Conservation (phyloP, 2,888 invertebrate species). For the Fragum fragum region DNA sequence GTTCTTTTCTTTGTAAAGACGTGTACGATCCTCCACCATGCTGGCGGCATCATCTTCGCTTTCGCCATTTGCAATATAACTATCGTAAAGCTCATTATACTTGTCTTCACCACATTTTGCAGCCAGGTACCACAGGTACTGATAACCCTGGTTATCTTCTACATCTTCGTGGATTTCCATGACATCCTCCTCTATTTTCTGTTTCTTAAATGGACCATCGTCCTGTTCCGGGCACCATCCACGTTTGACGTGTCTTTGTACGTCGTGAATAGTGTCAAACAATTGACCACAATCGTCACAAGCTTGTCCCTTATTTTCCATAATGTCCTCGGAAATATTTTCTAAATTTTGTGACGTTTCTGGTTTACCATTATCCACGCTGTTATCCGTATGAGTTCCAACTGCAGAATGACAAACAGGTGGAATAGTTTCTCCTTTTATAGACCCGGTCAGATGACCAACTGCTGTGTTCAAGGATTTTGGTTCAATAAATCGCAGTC, state of each 20-base stretch:
- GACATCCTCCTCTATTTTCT: constrained; percentile 29
- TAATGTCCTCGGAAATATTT: neutral
- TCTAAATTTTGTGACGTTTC: no score
- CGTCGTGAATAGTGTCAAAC: constrained; percentile 39
- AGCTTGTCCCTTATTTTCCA: constrained; percentile 35
- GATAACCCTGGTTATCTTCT: constrained; percentile 40
- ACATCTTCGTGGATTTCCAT: constrained; percentile 13
- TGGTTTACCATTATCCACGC: no score
- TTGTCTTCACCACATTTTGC: constrained; percentile 1
- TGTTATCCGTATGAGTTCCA: constrained; percentile 37
- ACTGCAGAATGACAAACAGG: constrained; percentile 28
- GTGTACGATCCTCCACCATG: constrained; percentile 22
- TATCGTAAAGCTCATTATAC: constrained; percentile 19
- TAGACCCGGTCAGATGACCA: neutral
- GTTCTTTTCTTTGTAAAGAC: constrained; percentile 14
- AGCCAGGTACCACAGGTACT: constrained; percentile 14
- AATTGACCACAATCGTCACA: constrained; percentile 50
- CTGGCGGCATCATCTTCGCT: constrained; percentile 32
- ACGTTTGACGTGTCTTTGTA: constrained; percentile 49
- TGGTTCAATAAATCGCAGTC: constrained; percentile 20
- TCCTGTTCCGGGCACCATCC: constrained; percentile 42
- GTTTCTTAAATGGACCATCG: constrained; percentile 16
- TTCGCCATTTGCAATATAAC: constrained; percentile 29
- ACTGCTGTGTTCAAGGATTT: no score
- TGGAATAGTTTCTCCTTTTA: constrained; percentile 22